phyloP scores from a whole-genome alignment of 2,113 vertebrate genomes.

The Gnathonemus longibarbis region DNA sequence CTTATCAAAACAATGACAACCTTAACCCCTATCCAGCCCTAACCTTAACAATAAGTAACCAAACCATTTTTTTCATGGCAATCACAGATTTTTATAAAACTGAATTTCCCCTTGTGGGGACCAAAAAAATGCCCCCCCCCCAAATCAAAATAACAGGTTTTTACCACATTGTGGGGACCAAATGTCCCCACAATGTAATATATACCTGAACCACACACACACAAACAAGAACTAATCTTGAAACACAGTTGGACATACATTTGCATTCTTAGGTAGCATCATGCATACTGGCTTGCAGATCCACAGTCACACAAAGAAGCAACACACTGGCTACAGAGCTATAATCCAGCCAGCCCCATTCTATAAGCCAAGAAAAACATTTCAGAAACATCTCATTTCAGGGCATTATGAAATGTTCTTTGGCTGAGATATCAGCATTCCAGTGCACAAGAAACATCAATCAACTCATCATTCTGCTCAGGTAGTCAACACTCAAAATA shows the following conservation, averaged over 20 bases:
- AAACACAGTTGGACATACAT: neutral
- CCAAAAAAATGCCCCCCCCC: no score
- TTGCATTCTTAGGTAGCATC: neutral
- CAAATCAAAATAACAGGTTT: no score
- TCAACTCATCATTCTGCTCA: neutral
- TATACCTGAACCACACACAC: neutral
- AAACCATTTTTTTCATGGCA: no score
- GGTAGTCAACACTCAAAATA: neutral
- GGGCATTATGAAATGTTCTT: neutral
- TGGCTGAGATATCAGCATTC: neutral
- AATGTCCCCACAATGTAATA: no score
- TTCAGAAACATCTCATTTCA: neutral
- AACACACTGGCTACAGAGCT: neutral
- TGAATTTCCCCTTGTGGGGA: no score
- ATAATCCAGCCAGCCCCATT: neutral
- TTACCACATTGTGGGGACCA: no score
- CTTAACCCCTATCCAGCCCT: no score
- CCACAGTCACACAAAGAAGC: neutral
- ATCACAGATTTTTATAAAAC: no score
- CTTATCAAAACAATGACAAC: no score
- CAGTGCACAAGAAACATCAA: neutral
- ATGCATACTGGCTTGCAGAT: neutral
- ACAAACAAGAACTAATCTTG: neutral
- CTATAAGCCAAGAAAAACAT: constrained; percentile 6
- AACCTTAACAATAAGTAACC: no score